Evolutionary conservation across 2,888 invertebrate species (phyloP), one percentile per base, ranked within the genome.

Genomic region (Drosophila putrida): DNA sequence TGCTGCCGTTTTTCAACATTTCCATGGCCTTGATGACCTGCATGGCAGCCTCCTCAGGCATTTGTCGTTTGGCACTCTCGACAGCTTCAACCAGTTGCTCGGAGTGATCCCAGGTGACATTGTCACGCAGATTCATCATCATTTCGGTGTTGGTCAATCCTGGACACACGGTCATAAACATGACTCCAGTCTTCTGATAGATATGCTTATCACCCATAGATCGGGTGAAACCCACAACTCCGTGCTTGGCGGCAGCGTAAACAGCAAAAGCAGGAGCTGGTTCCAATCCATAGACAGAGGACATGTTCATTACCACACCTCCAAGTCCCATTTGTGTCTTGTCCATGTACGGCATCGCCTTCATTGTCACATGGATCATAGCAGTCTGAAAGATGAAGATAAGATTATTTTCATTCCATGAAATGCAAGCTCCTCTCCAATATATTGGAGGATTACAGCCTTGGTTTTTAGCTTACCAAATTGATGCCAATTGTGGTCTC

Each of bases 231-330:
- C 92, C 92, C 5, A 92, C 60, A 6, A 92, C 89, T 61, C 92
- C 92, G 49, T 91, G 91, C 51, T 92, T 92, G 55, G 91, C 91
- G 4, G 91, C 92, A 3, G 91, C 75, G 36, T 92, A 92, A 5
- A 89, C 89, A 4, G 91, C 87, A 61, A 91, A 88, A 6, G 90
- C 87, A 41, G 90, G 90, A 27, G 90, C 88, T 0, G 92, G 90
- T 50, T 91, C 91, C 50, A 92, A 47, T 0, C 92, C 92, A 67
- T 89, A 91, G 10, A 92, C 89, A 4, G 92, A 92, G 35, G 91
- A 82, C 58, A 92, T 83, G 46, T 91, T 92, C 4, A 91, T 77
- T 20, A 92, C 91, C 46, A 91, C 67, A 51, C 92, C 92, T 27
- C 92, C 92, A 31, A 78, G 72, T 8, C 91, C 91, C 78, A 85